Conservation (phyloP, 2,113 vertebrate species). For the Mustela lutreola region DNA sequence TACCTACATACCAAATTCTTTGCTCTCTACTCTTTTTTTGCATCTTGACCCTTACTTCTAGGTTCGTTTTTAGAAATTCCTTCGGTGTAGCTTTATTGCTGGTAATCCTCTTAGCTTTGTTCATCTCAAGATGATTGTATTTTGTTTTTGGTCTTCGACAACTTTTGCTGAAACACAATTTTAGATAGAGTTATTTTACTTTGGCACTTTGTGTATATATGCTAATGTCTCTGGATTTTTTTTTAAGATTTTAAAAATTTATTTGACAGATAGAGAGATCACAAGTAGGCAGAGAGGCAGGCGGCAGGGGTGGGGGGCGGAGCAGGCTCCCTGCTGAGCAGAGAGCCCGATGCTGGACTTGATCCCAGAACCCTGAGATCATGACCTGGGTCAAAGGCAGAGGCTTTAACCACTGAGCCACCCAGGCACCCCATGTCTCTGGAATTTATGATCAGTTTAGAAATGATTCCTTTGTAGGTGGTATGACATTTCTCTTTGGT, state of each 20-base stretch:
- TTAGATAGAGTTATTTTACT: neutral
- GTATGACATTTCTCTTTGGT: neutral
- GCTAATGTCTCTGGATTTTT: neutral
- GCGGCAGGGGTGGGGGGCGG: rapidly evolving
- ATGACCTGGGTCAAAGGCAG: no score
- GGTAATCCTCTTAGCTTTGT: neutral
- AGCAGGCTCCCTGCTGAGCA: no score
- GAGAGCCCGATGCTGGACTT: no score
- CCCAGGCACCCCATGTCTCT: no score
- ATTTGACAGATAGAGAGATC: no score
- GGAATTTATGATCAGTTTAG: neutral
- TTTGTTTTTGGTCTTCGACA: neutral
- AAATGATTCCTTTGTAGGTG: neutral
- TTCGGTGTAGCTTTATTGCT: neutral
- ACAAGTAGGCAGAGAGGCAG: no score
- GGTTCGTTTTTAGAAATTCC: neutral
- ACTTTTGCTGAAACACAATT: neutral
- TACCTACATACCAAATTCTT: neutral
- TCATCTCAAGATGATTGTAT: neutral
- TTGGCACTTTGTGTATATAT: neutral
- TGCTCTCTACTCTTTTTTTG: neutral
- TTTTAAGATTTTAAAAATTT: no score
- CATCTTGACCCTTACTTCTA: neutral
- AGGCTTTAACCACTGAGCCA: no score
- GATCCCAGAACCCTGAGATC: no score